phyloP scores from a whole-genome alignment of 2,888 invertebrate genomes.

The Orchestes rusci region DNA sequence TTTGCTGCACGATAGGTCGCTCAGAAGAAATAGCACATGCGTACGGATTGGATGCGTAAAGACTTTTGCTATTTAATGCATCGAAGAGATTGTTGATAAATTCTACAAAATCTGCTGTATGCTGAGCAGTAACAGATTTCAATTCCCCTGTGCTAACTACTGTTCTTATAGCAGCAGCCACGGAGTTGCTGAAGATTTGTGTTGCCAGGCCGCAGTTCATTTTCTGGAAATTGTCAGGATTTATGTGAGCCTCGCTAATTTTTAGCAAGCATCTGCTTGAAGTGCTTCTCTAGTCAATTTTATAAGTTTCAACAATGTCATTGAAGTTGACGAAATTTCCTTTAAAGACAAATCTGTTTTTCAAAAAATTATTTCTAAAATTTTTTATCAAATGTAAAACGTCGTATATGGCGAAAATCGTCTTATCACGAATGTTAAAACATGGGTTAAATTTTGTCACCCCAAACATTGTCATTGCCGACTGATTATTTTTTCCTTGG shows the following conservation, averaged over 20 bases:
- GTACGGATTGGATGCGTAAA: background rate
- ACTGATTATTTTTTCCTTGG: no score
- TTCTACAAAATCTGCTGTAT: conserved; percentile 1
- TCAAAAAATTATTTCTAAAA: conserved; percentile 3
- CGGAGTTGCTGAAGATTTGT: conserved; percentile 1
- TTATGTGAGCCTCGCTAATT: background rate
- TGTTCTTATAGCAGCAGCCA: conserved; percentile 2
- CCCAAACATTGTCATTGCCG: conserved; percentile 23
- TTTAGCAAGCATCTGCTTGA: background rate
- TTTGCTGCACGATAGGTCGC: no score
- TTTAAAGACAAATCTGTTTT: conserved; percentile 14
- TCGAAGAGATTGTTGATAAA: conserved; percentile 5
- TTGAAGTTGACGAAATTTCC: no score
- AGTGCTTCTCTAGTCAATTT: background rate
- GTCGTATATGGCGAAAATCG: conserved; percentile 22
- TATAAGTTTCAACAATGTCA: no score
- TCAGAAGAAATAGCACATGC: no score
- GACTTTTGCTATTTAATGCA: conserved; percentile 10
- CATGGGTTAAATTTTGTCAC: no score
- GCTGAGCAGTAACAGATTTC: background rate
- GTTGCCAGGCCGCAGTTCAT: background rate
- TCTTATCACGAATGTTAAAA: conserved; percentile 9
- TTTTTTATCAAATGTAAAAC: conserved; percentile 25
- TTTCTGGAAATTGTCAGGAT: background rate
- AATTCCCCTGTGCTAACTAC: background rate